phyloP scores from a whole-genome alignment of 2,113 vertebrate genomes.

The Alosa alosa region DNA sequence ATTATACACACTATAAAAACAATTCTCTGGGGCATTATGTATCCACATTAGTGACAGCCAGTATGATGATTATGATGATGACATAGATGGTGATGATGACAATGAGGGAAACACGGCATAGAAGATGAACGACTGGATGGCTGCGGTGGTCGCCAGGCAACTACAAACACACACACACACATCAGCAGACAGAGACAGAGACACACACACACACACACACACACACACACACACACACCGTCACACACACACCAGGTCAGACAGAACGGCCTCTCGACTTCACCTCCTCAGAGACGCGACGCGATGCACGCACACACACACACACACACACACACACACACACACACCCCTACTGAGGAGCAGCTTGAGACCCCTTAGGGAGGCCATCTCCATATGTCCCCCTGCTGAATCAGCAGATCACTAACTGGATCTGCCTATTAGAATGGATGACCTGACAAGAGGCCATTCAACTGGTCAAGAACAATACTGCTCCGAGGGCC shows the following conservation, averaged over 20 bases:
- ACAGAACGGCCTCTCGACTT: too few species aligned
- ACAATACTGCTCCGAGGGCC: background rate
- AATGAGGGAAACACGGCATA: background rate
- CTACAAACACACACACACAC: background rate
- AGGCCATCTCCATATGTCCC: background rate
- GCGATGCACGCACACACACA: too few species aligned
- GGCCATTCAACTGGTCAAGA: background rate
- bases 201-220: background rate
- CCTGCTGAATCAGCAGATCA: background rate
- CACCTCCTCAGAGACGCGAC: too few species aligned
- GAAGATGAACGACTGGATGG: background rate
- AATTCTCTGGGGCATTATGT: background rate
- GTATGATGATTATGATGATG: background rate
- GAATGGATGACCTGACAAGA: background rate
- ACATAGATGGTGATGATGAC: background rate
- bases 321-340: background rate
- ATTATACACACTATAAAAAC: background rate
- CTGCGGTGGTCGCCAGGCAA: background rate
- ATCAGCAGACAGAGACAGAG: background rate
- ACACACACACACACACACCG: background rate
- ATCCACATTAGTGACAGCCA: background rate
- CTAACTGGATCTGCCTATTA: conserved; percentile 6
- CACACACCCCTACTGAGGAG: background rate
- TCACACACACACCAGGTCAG: background rate
- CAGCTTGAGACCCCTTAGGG: background rate